phyloP scores from a whole-genome alignment of 2,113 vertebrate species.

The Struthidea cinerea region DNA sequence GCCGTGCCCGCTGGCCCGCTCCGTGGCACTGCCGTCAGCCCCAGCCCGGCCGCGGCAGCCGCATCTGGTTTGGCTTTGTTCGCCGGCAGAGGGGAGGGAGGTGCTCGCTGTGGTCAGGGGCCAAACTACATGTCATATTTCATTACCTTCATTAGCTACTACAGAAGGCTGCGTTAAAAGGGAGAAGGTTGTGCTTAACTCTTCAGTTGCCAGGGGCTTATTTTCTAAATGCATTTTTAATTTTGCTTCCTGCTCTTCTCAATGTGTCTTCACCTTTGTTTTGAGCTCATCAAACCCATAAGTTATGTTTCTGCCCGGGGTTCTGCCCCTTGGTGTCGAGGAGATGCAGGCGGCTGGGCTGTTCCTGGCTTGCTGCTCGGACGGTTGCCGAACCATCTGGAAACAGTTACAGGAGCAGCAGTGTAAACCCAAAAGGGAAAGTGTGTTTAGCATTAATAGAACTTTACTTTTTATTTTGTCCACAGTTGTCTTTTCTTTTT shows the following conservation, averaged over 20 bases:
- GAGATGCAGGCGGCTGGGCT: conserved; percentile 32
- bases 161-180: conserved; percentile 68
- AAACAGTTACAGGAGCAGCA: conserved; percentile 57
- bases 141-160: conserved; percentile 82
- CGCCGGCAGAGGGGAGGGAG: conserved; percentile 67
- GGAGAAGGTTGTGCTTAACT: conserved; percentile 69
- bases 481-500: conserved; percentile 57
- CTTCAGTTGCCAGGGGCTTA: conserved; percentile 43
- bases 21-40: conserved; percentile 62
- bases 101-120: conserved; percentile 76
- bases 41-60: conserved; percentile 59
- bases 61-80: conserved; percentile 83
- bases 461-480: conserved; percentile 59
- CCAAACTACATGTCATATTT: conserved; percentile 83
- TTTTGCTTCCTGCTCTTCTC: not conserved
- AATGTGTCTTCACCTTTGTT: not conserved
- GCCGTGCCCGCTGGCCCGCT: conserved; percentile 32
- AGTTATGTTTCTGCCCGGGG: not conserved
- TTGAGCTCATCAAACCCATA: conserved; percentile 31
- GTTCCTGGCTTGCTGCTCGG: conserved; percentile 15
- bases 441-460: conserved; percentile 69
- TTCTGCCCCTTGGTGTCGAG: conserved; percentile 24
- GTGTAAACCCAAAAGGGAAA: conserved; percentile 64
- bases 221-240: not conserved
- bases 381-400: conserved; percentile 63